Evolutionary conservation across 1,140 invertebrate genomes (phyloP).

Genomic region (Ceratosolen solmsi): DNA sequence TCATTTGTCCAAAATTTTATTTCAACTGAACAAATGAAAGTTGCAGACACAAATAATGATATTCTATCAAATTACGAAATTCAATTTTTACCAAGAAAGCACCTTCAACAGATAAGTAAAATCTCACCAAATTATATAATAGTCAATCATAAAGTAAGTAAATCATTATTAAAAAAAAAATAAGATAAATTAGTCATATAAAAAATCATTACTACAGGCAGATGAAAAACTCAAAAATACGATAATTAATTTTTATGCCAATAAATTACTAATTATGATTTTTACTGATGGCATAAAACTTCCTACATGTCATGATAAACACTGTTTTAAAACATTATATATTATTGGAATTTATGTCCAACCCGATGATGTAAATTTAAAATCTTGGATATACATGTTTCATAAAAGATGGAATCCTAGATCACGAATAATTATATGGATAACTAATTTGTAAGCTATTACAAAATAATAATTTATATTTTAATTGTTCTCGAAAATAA

Average conservation of each 20-base stretch:
- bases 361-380: neutral
- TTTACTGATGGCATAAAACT: neutral
- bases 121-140: neutral
- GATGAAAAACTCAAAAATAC: neutral
- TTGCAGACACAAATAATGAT: too few relatives aligned
- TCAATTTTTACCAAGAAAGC: too few relatives aligned
- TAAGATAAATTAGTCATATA: too few relatives aligned
- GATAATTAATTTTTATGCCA: neutral
- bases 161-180: neutral
- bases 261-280: neutral
- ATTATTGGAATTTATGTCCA: neutral
- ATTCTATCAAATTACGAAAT: too few relatives aligned
- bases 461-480: neutral
- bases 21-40: too few relatives aligned
- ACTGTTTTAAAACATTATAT: conserved; percentile 12
- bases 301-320: neutral
- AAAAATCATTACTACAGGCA: neutral
- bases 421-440: conserved; percentile 35
- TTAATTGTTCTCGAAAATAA: too few relatives aligned
- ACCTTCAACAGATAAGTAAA: too few relatives aligned
- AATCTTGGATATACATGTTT: neutral
- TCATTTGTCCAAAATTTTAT: too few relatives aligned
- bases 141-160: conserved; percentile 7
- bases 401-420: conserved; percentile 13
- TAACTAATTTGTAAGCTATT: neutral